These are phyloP conservation scores for Regulus satrapa DNA, from an alignment of 2,113 vertebrate genomes.

Conservation along the genomic window DNA sequence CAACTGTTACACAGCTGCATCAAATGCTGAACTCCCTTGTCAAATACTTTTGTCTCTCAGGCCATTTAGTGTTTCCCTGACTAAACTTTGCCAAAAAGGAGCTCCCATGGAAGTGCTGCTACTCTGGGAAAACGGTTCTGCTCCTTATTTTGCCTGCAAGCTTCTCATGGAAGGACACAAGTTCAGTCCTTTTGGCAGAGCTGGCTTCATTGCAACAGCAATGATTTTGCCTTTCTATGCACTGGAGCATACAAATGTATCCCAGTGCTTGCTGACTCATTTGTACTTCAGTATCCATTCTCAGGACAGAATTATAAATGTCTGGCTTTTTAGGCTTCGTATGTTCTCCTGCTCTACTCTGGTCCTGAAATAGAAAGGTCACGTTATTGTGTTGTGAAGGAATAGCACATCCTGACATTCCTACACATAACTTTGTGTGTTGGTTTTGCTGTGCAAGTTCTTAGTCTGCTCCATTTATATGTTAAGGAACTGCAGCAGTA, in stretches of 20 bases:
- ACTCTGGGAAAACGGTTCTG: background rate
- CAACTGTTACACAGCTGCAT: background rate
- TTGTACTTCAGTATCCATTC: background rate
- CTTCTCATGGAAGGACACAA: background rate
- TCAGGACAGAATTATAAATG: background rate
- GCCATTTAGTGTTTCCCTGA: background rate
- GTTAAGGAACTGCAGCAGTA: background rate
- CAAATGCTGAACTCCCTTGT: background rate
- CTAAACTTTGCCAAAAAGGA: background rate
- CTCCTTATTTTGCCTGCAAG: background rate
- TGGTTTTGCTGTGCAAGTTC: background rate
- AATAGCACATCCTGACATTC: background rate
- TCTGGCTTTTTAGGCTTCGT: background rate
- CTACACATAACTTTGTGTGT: background rate
- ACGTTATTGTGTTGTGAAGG: background rate
- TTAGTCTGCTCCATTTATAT: background rate
- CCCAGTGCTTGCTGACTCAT: background rate
- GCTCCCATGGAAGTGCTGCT: background rate
- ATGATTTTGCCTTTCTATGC: background rate
- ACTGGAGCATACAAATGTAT: background rate
- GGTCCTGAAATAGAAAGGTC: background rate
- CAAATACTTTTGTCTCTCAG: background rate
- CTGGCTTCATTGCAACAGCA: background rate
- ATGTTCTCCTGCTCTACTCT: background rate
- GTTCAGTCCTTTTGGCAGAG: background rate